These are phyloP conservation scores for Meandrusa payeni DNA, from an alignment of 2,888 invertebrate species.

Conservation along the genomic window DNA sequence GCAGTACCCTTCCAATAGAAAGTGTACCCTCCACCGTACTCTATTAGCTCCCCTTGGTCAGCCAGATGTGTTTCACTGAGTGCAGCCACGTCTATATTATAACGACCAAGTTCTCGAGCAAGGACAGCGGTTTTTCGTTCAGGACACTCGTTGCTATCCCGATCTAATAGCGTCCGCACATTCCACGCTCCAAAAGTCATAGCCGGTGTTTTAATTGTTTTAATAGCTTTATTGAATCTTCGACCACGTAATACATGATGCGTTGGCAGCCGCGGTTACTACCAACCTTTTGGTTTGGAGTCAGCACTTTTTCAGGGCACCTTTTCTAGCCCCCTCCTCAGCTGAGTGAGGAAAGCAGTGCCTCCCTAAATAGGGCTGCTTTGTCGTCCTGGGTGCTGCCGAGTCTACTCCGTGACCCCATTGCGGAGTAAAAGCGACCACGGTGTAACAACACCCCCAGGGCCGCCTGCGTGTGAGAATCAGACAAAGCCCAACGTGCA, in stretches of 20 bases:
- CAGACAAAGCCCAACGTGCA: slow-evolving; percentile 18
- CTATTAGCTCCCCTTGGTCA: slow-evolving; percentile 24
- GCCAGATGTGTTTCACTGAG: slow-evolving; percentile 30
- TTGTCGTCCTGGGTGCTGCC: slow-evolving; percentile 29
- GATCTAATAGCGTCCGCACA: slow-evolving; percentile 29
- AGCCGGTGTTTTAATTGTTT: background rate
- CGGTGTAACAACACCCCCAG: slow-evolving; percentile 12
- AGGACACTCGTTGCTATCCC: slow-evolving; percentile 26
- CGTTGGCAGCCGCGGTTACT: slow-evolving; percentile 27
- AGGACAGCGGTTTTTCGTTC: slow-evolving; percentile 28
- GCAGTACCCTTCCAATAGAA: slow-evolving; percentile 26
- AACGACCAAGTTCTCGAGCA: slow-evolving; percentile 28
- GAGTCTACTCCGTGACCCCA: slow-evolving; percentile 25
- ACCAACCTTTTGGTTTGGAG: slow-evolving; percentile 15
- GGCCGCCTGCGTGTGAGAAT: slow-evolving; percentile 25
- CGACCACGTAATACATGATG: slow-evolving; percentile 18
- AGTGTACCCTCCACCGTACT: slow-evolving; percentile 19
- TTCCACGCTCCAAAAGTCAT: slow-evolving; percentile 27
- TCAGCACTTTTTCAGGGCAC: slow-evolving; percentile 31
- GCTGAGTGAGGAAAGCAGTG: slow-evolving; percentile 32
- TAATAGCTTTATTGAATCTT: background rate
- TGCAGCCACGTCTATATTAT: slow-evolving; percentile 29
- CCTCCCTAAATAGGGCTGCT: slow-evolving; percentile 34
- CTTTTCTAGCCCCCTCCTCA: slow-evolving; percentile 33
- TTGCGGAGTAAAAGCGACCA: slow-evolving; percentile 29